These are phyloP conservation scores for Balaeniceps rex DNA, from an alignment of 2,113 vertebrate genomes.

Conservation along the genomic window DNA sequence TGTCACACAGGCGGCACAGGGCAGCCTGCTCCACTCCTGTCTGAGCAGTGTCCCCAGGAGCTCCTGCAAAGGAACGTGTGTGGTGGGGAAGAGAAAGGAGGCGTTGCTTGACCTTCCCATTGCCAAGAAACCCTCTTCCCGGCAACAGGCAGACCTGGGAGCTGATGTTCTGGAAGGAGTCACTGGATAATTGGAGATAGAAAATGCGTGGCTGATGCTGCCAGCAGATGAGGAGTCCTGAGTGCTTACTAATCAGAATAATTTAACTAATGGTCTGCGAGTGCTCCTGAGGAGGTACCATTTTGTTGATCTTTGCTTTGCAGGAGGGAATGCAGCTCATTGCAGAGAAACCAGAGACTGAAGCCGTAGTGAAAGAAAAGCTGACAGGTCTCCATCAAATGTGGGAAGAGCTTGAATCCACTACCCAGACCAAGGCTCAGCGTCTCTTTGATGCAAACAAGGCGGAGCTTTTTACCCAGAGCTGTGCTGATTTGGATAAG, in stretches of 20 bases:
- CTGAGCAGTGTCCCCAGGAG: not conserved
- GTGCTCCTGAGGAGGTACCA: not conserved
- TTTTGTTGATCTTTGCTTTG: conserved; percentile 42
- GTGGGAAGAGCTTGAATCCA: conserved; percentile 93
- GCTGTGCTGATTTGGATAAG: conserved; percentile 93
- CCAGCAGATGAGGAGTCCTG: not conserved
- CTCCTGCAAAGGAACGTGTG: not conserved
- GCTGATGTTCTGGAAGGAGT: conserved; percentile 26
- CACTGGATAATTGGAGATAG: not conserved
- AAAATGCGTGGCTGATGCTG: not conserved
- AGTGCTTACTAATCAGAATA: conserved; percentile 21
- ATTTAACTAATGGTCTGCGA: not conserved
- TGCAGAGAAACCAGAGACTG: conserved; percentile 93
- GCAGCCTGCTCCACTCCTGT: not conserved
- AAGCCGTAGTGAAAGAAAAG: conserved; percentile 88
- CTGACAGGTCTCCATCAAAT: conserved; percentile 82
- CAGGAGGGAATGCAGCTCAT: conserved; percentile 91
- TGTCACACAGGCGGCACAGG: not conserved
- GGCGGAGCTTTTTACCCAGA: conserved; percentile 96
- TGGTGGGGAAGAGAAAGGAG: not conserved
- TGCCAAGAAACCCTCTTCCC: not conserved
- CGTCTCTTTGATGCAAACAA: conserved; percentile 96
- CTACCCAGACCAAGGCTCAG: conserved; percentile 96
- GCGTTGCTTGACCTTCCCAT: not conserved
- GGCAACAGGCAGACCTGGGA: not conserved